Evolutionary conservation across 2,113 vertebrate genomes (phyloP), one percentile per base, ranked within the genome.

Genomic region (Sceloporus tristichus): DNA sequence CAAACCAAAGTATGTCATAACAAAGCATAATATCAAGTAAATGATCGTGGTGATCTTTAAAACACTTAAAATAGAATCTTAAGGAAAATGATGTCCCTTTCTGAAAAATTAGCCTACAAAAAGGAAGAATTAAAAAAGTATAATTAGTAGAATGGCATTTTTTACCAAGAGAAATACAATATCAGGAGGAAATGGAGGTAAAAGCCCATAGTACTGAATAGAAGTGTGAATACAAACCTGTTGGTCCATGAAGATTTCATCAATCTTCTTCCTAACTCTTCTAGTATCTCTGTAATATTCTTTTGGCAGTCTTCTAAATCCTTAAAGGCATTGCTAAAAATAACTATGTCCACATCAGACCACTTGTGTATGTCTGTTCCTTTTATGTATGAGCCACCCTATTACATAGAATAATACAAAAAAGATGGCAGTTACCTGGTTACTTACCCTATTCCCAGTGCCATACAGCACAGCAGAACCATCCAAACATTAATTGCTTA

Each of bases 11-110:
- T 48, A 85, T 29, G 21, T 92, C 77, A 78, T 13, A 92, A 65
- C 73, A 92, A 76, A 79, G 82, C 87, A 89, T 79, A 59, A 92
- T 74, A 79, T 94, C 90, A 91, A 91, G 91, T 71, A 77, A 92
- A 75, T 93, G 88, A 76, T 85, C 85, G 6, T 90, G 88, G 9
- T 84, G 25, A 54, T 88, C 87, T 78, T 87, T 89, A 92, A 56
- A n/a, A 85, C 84, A 87, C 5, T 91, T 76, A 88, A 94, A 93
- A 82, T 25, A 88, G 87, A 88, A 92, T 73, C 65, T 85, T 74
- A 92, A 81, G 83, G 91, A 91, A 62, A 93, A 29, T 16, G 40
- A 56, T 21, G 21, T 79, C 87, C 77, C 87, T 85, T 90, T 93
- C 54, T 76, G 78, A 82, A 94, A 75, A 66, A 89, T 42, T 66